Percentiles rank a stretch among this genome's conserved stretches.
These are phyloP conservation scores for Drosophila orosa DNA, from an alignment of 1,140 invertebrate species.

Conservation along the genomic window DNA sequence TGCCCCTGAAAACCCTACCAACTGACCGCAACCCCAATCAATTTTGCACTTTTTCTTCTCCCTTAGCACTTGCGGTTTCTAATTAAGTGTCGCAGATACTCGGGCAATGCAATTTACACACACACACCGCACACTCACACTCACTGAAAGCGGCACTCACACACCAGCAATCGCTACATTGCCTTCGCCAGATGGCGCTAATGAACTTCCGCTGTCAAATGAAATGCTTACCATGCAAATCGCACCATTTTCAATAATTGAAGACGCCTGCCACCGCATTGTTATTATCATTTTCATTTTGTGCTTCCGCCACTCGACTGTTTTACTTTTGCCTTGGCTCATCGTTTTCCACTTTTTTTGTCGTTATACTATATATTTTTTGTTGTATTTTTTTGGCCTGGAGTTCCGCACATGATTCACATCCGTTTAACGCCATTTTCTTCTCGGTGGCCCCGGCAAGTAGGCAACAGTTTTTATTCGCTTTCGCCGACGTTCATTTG, in stretches of 20 bases:
- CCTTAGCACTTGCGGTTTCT: conserved; percentile 53
- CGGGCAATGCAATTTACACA: conserved; percentile 46
- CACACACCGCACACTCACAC: conserved; percentile 1
- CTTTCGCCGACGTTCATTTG: conserved; percentile 20
- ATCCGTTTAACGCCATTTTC: conserved; percentile 72
- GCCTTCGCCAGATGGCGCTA: conserved; percentile 50
- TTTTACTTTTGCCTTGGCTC: conserved; percentile 36
- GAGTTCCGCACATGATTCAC: conserved; percentile 71
- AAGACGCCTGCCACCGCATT: conserved; percentile 65
- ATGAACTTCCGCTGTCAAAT: conserved; percentile 79
- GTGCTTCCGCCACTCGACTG: conserved; percentile 63
- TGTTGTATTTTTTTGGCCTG: conserved; percentile 25
- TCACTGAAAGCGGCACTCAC: not conserved
- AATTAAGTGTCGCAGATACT: conserved; percentile 70
- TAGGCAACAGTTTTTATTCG: conserved; percentile 66
- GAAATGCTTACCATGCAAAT: conserved; percentile 78
- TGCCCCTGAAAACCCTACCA: not conserved
- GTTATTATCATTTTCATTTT: conserved; percentile 81
- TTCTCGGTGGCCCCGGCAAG: conserved; percentile 48
- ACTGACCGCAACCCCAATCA: conserved; percentile 46
- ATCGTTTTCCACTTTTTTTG: conserved; percentile 23
- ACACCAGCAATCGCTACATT: not conserved
- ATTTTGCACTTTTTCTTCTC: conserved; percentile 34
- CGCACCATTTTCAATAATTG: conserved; percentile 76
- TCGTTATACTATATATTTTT: conserved; percentile 4